A percentile compares a stretch with the other conserved stretches of the same genome.
phyloP scores from a whole-genome alignment of 2,888 invertebrate species.

The Bombylius major region DNA sequence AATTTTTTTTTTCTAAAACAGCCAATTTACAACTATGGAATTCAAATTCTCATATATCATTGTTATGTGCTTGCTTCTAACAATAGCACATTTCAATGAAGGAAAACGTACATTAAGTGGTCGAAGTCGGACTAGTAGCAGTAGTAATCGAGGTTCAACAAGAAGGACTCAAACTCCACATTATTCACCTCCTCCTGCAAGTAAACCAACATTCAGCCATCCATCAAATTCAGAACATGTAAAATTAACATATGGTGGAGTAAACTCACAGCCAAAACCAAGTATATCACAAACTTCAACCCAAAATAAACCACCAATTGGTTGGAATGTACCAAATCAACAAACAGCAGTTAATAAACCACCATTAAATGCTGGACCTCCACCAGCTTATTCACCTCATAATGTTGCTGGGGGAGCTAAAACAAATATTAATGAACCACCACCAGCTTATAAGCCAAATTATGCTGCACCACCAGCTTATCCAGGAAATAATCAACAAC shows the following conservation, averaged over 20 bases:
- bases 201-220: constrained; percentile 25
- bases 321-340: constrained; percentile 32
- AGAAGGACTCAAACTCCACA: constrained; percentile 16
- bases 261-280: constrained; percentile 29
- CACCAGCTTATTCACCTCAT: constrained; percentile 29
- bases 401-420: constrained; percentile 29
- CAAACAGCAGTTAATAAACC: constrained; percentile 16
- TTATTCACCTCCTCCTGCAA: constrained; percentile 6
- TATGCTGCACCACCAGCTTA: constrained; percentile 26
- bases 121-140: constrained; percentile 24
- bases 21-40: not conserved
- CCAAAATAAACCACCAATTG: constrained; percentile 23
- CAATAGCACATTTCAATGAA: not conserved
- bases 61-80: not conserved
- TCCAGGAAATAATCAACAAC: constrained; percentile 1
- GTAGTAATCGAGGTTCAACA: constrained; percentile 19
- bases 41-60: not conserved
- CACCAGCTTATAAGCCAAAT: constrained; percentile 28
- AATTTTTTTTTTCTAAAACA: too few relatives aligned
- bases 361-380: constrained; percentile 24
- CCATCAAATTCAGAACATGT: constrained; percentile 28
- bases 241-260: constrained; percentile 31
- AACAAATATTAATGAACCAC: constrained; percentile 27
- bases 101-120: not conserved
- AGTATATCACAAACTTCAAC: constrained; percentile 15